A percentile compares a stretch with the other conserved stretches of the same genome.
phyloP scores from a whole-genome alignment of 2,888 invertebrate genomes.

The Nomada hirtipes region DNA sequence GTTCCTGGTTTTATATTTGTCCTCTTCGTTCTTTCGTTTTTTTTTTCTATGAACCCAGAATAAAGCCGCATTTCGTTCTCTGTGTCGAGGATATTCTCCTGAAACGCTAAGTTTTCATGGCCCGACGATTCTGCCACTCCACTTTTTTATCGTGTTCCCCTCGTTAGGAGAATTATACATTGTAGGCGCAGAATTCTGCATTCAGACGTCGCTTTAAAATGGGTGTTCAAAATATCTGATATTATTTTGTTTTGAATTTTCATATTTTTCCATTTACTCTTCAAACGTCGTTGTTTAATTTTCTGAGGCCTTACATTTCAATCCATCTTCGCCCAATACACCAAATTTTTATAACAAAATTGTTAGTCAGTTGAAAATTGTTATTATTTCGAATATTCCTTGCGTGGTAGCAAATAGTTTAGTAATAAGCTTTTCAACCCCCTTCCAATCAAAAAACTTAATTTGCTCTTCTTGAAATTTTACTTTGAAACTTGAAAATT shows the following conservation, averaged over 20 bases:
- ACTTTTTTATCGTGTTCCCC: constrained; percentile 11
- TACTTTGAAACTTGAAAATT: not conserved
- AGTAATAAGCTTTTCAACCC: too few relatives aligned
- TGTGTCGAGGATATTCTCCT: constrained; percentile 30
- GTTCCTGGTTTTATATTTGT: not conserved
- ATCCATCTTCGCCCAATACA: too few relatives aligned
- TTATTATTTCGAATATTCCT: too few relatives aligned
- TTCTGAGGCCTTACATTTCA: too few relatives aligned
- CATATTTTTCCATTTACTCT: too few relatives aligned
- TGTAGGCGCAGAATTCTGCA: not conserved
- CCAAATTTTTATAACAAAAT: too few relatives aligned
- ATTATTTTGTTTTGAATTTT: too few relatives aligned
- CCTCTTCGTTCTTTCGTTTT: not conserved
- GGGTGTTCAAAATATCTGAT: too few relatives aligned
- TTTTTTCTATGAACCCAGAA: constrained; percentile 2
- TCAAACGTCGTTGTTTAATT: not conserved
- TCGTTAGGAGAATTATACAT: constrained; percentile 37
- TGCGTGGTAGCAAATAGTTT: too few relatives aligned
- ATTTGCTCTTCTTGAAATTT: too few relatives aligned
- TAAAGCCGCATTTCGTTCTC: constrained; percentile 10
- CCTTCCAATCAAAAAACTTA: too few relatives aligned
- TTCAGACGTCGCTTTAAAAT: constrained; percentile 16
- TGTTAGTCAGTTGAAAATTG: too few relatives aligned
- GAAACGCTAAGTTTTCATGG: constrained; percentile 31
- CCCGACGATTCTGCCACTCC: constrained; percentile 1